Evolutionary conservation across 2,797 vertebrate species (phyloP).

Genomic region (Zalophus californianus): DNA sequence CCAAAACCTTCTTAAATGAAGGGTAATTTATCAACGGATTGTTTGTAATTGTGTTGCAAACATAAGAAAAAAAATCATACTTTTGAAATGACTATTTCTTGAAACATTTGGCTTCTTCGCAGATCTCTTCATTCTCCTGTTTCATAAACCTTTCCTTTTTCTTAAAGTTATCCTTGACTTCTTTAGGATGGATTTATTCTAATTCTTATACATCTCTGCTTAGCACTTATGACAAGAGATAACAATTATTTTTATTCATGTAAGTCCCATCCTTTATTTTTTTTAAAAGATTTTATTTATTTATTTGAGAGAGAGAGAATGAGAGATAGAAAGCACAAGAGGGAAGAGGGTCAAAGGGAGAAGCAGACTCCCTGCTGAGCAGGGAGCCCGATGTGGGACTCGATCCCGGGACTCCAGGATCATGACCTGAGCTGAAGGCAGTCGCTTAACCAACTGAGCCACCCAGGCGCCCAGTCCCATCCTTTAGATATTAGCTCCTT

Average conservation of each 20-base stretch:
- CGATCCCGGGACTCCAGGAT: too few species aligned
- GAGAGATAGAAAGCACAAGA: too few species aligned
- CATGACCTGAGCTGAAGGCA: too few species aligned
- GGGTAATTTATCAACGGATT: not conserved
- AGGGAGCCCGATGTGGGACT: too few species aligned
- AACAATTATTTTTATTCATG: not conserved
- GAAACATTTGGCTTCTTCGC: not conserved
- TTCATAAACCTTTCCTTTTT: not conserved
- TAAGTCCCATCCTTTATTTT: not conserved
- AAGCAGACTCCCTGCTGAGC: too few species aligned
- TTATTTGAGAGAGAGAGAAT: too few species aligned
- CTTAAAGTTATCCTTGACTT: not conserved
- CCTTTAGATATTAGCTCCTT: not conserved
- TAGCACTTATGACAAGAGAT: not conserved
- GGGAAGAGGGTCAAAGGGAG: too few species aligned
- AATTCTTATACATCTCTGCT: not conserved
- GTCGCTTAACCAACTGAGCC: too few species aligned
- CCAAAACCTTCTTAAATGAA: conserved; percentile 46
- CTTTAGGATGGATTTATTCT: not conserved
- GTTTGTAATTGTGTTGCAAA: not conserved
- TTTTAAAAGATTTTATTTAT: too few species aligned
- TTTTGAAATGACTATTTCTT: not conserved
- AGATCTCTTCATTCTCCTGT: not conserved
- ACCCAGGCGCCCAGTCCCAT: not conserved
- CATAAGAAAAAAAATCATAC: not conserved